phyloP scores from a whole-genome alignment of 2,888 invertebrate genomes.

The Drosophila meridiana region DNA sequence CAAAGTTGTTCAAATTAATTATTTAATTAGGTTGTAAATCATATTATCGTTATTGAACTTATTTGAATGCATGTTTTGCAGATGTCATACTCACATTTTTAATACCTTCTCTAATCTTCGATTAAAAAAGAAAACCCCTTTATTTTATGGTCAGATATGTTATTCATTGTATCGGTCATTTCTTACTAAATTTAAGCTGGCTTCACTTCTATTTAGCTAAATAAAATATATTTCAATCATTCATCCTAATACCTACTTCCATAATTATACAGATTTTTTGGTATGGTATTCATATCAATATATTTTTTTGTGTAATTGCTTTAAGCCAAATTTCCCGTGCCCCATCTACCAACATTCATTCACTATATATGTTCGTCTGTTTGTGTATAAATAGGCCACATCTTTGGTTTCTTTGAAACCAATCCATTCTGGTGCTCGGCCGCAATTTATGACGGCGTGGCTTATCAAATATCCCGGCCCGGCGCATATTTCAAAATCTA shows the following conservation, averaged over 20 bases:
- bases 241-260: not conserved
- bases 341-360: not conserved
- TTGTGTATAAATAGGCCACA: not conserved
- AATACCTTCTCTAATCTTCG: no score
- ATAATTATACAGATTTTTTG: not conserved
- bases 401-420: constrained; percentile 6
- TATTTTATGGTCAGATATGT: no score
- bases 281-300: not conserved
- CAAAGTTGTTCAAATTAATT: no score
- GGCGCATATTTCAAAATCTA: constrained; percentile 55
- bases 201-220: not conserved
- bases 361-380: not conserved
- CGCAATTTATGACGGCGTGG: constrained; percentile 33
- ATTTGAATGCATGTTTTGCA: no score
- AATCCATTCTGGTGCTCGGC: constrained; percentile 3
- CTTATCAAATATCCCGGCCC: constrained; percentile 46
- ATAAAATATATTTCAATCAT: not conserved
- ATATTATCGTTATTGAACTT: no score
- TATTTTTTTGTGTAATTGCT: not conserved
- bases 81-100: no score
- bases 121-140: no score
- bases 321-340: not conserved
- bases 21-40: no score
- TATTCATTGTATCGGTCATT: no score
- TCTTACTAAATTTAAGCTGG: no score